Conservation (phyloP, 1,140 invertebrate genomes). For the Drosophila carrolli region DNA sequence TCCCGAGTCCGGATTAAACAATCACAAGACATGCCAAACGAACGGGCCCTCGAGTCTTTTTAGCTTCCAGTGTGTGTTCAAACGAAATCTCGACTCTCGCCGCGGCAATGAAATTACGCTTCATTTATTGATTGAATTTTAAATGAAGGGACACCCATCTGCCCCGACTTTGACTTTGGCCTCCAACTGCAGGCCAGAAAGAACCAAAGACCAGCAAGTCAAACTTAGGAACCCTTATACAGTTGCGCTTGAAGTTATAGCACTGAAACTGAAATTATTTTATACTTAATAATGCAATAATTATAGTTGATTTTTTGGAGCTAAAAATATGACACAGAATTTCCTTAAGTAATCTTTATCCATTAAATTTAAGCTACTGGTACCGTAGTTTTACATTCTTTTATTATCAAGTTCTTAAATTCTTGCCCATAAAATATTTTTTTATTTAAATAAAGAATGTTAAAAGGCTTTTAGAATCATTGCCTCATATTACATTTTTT, state of each 20-base stretch:
- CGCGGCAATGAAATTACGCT: constrained; percentile 66
- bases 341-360: too few species aligned
- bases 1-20: constrained; percentile 22
- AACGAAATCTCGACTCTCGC: constrained; percentile 52
- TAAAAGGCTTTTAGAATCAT: too few species aligned
- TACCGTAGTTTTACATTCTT: too few species aligned
- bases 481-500: too few species aligned
- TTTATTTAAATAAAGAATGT: too few species aligned
- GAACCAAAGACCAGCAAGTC: constrained; percentile 10
- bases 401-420: too few species aligned
- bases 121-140: constrained; percentile 81
- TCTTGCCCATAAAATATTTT: too few species aligned
- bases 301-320: too few species aligned
- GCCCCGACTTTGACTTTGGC: constrained; percentile 25
- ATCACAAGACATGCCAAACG: constrained; percentile 21
- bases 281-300: too few species aligned
- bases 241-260: constrained; percentile 1
- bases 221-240: constrained; percentile 11
- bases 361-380: too few species aligned
- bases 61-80: constrained; percentile 19
- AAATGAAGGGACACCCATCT: constrained; percentile 51
- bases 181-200: constrained; percentile 9
- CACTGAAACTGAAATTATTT: neutral
- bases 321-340: too few species aligned
- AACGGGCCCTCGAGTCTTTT: constrained; percentile 51